A percentile compares a stretch with the other conserved stretches of the same genome.
These are phyloP conservation scores for Rhyzopertha dominica DNA, from an alignment of 1,140 invertebrate species.

Conservation along the genomic window DNA sequence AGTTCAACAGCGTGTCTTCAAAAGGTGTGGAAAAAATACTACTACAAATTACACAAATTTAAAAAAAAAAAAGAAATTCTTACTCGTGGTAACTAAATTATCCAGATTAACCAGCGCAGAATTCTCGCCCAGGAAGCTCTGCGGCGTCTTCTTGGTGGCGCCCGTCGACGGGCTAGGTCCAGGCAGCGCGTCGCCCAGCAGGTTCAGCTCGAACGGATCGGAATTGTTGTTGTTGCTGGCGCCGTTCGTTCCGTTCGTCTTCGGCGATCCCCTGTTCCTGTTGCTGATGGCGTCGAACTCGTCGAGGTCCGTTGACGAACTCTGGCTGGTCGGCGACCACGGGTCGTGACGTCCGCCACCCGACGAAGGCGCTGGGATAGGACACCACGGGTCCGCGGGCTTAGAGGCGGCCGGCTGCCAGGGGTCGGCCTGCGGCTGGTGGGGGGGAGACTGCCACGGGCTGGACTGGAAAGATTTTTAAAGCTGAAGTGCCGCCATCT, in stretches of 20 bases:
- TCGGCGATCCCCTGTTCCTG: conserved; percentile 51
- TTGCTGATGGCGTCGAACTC: conserved; percentile 81
- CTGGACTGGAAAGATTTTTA: no score
- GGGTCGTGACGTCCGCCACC: conserved; percentile 29
- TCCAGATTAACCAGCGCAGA: conserved; percentile 91
- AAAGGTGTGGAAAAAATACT: background rate
- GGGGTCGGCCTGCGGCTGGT: conserved; percentile 16
- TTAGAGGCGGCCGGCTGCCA: conserved; percentile 29
- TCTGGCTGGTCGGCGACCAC: conserved; percentile 45
- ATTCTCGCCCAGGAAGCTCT: conserved; percentile 91
- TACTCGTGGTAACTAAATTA: conserved; percentile 71
- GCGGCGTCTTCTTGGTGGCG: conserved; percentile 77
- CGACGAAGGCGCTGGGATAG: conserved; percentile 35
- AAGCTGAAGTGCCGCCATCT: no score
- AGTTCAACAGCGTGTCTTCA: background rate
- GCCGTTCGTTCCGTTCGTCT: conserved; percentile 41
- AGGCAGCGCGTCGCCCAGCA: conserved; percentile 53
- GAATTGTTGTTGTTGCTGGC: conserved; percentile 38
- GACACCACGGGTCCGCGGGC: conserved; percentile 59
- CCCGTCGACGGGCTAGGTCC: conserved; percentile 44
- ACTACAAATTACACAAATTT: conserved; percentile 5
- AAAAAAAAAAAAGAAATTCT: conserved; percentile 19
- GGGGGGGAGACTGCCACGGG: conserved; percentile 33
- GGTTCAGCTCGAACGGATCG: conserved; percentile 68
- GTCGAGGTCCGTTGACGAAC: conserved; percentile 68